Evolutionary conservation across 2,797 vertebrate species (phyloP), one percentile per base, ranked within the genome.

Genomic region (Furcifer pardalis): DNA sequence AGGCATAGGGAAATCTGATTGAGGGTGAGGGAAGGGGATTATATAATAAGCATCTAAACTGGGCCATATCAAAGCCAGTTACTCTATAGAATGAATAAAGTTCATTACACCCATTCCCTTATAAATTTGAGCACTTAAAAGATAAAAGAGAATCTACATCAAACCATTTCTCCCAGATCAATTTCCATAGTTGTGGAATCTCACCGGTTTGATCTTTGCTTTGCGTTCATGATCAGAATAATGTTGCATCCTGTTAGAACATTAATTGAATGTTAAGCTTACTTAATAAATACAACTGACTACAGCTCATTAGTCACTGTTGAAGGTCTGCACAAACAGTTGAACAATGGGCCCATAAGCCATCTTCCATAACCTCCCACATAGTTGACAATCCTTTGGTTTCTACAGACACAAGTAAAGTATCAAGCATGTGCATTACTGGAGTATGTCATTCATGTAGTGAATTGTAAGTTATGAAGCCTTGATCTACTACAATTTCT

Each of bases 91-190:
- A 17, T 56, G 63, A 49, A 32, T 1, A 44, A 19, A 17, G 40
- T 35, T 68, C 46, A 42, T 44, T 0, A 1, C 49, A 75, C 25
- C 0, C 0, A 15, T 59, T 76, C 72, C 60, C 15, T 49, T 59
- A 30, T 86, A 75, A 40, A 44, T 74, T 35, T 72, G 42, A 4
- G 25, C 21, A 66, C 27, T 76, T 79, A 71, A 56, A 81, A 46
- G 83, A 42, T 81, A 79, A 84, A 77, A 84, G 74, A 56, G 49
- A 69, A 77, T 77, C 49, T 37, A 84, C 82, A 69, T 84, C 74
- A 84, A 84, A 84, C 74, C 74, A 77, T 32, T 84, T 77, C 49
- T 5, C 23, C 74, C 30, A 59, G 27, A 77, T 84, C 74, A 77
- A 77, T 77, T 56, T 69, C 63, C 21, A 27, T 27, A 77, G 82